Base-by-base conservation (phyloP, 2,113 vertebrate species). In the Odontophorus gujanensis region DNA sequence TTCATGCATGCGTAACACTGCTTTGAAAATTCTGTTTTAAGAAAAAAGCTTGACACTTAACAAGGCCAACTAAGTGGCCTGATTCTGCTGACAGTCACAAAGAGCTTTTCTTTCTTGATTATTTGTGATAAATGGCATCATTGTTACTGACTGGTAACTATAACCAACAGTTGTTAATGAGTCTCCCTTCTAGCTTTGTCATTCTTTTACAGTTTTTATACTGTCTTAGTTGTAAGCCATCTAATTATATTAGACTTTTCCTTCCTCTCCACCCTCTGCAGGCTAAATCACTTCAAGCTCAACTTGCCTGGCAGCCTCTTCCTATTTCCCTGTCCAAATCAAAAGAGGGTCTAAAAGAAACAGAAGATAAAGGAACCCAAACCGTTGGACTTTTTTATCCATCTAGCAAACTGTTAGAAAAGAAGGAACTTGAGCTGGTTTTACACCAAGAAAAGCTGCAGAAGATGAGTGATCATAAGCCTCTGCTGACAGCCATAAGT, bases 371-470 rank as follows among this genome's bases (percentile, higher is more conserved):
- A 59, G 95, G 96, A 94, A 99, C 99, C 3, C 99, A 99, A 96
- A 99, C 99, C 0, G 63, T 96, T 15, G 99, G 99, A 66, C 97
- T 99, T 51, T 99, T 98, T 97, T 99, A 98, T 95, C 99, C 99
- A 73, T 99, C 98, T 62, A 94, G 97, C 96, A 98, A 97, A 69
- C 90, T 97, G 21, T 87, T 99, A 66, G 98, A 98, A 58, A 98
- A 91, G 85, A 98, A 97, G 89, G 95, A 97, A 43, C 96, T 98
- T 74, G 98, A 98, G 85, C 87, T 96, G 53, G 88, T 79, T 62
- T 96, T 93, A 59, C 96, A 98, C 67, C 97, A 96, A 81, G 96
- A 97, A 95, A 98, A 96, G 73, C 92, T 98, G 92, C 97, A 98
- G 88, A 96, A 95, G 61, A 97, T 94, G 96, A 98, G 97, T 66